Percentiles rank a stretch among this genome's conserved stretches.
These are phyloP conservation scores for Sceloporus tristichus DNA, from an alignment of 2,113 vertebrate species.

Conservation along the genomic window DNA sequence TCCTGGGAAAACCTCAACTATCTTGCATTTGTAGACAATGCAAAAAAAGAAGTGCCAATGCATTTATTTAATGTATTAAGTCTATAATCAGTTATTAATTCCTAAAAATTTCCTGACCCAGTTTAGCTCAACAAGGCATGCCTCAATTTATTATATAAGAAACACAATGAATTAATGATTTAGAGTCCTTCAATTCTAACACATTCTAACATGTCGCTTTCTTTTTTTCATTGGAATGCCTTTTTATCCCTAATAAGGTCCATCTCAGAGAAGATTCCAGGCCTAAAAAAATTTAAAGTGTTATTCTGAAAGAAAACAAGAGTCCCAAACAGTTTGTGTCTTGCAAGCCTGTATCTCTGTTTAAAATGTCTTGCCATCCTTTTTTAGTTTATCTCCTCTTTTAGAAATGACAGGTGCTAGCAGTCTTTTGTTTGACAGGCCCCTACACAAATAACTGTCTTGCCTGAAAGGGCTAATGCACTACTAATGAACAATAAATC, in stretches of 20 bases:
- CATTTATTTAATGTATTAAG: constrained; percentile 32
- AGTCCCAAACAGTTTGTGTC: constrained; percentile 62
- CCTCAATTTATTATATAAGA: constrained; percentile 24
- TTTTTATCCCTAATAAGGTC: background rate
- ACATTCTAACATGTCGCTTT: background rate
- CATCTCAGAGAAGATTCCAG: background rate
- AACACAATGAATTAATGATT: background rate
- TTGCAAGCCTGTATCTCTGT: constrained; percentile 60
- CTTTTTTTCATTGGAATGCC: background rate
- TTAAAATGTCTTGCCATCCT: constrained; percentile 81
- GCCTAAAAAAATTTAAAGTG: accelerated
- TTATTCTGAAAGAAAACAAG: constrained; percentile 48
- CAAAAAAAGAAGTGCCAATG: background rate
- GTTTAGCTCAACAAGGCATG: constrained; percentile 27
- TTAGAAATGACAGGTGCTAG: constrained; percentile 96
- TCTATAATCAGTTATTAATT: background rate
- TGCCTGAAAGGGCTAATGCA: constrained; percentile 97
- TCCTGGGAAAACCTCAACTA: background rate
- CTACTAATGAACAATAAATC: constrained; percentile 99
- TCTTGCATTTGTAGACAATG: background rate
- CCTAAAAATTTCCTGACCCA: constrained; percentile 18
- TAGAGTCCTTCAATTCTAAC: background rate
- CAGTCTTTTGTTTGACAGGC: constrained; percentile 91
- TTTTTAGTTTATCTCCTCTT: constrained; percentile 85
- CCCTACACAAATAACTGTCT: constrained; percentile 95